phyloP scores from a whole-genome alignment of 2,888 invertebrate genomes.

The Pristionchus mayeri region DNA sequence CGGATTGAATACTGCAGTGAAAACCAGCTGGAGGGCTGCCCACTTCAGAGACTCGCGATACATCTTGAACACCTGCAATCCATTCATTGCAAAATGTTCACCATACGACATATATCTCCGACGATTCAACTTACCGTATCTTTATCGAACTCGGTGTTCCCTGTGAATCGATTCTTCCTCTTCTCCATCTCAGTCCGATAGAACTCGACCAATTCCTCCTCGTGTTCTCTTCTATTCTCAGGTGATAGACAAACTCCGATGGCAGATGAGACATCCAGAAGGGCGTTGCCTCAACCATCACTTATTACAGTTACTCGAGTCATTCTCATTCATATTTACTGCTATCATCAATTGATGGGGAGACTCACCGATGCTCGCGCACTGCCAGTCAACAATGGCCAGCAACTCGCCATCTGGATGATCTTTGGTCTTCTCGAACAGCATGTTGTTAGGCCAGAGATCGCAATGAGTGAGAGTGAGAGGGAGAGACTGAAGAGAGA shows the following conservation, averaged over 20 bases:
- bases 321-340: too few species aligned
- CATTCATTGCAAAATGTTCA: background rate
- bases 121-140: slow-evolving; percentile 1
- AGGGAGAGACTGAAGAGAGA: slow-evolving; percentile 30
- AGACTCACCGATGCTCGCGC: slow-evolving; percentile 20
- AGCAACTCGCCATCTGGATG: slow-evolving; percentile 22
- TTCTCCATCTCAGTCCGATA: slow-evolving; percentile 26
- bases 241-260: slow-evolving; percentile 34
- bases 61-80: background rate
- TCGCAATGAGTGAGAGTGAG: slow-evolving; percentile 30
- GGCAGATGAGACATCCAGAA: slow-evolving; percentile 17
- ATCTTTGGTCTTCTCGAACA: slow-evolving; percentile 43
- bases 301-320: background rate
- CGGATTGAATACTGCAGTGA: slow-evolving; percentile 41
- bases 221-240: slow-evolving; percentile 15
- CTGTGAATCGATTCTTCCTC: slow-evolving; percentile 13
- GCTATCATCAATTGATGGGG: background rate
- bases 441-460: slow-evolving; percentile 46
- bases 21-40: slow-evolving; percentile 22
- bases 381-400: slow-evolving; percentile 42
- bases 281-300: slow-evolving; percentile 13
- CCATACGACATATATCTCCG: too few species aligned
- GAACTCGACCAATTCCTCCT: background rate
- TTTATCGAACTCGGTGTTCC: background rate
- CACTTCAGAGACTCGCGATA: background rate